Evolutionary conservation across 1,140 invertebrate genomes (phyloP).

Genomic region (honey bee (Apis mellifera)): DNA sequence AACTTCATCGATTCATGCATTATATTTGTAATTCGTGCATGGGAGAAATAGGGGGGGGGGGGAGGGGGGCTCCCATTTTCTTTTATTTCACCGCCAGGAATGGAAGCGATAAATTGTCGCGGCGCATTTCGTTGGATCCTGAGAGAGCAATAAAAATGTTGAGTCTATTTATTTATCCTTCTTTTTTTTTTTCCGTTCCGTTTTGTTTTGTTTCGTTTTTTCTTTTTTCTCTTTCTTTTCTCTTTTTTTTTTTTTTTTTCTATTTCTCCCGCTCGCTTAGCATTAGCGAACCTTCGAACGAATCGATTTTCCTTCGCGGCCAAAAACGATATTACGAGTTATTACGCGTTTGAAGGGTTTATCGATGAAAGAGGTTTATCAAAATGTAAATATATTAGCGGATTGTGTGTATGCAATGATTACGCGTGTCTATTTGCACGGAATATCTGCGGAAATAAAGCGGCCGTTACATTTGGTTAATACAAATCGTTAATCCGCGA

Average conservation of each 20-base stretch:
- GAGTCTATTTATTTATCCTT: background rate
- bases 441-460: slow-evolving; percentile 46
- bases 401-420: slow-evolving; percentile 42
- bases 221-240: too few species aligned
- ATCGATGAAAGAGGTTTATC: slow-evolving; percentile 50
- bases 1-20: slow-evolving; percentile 25
- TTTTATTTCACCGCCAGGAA: slow-evolving; percentile 8
- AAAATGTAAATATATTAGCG: slow-evolving; percentile 52
- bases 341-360: slow-evolving; percentile 46
- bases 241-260: background rate
- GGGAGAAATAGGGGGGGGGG: too few species aligned
- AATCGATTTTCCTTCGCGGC: slow-evolving; percentile 21
- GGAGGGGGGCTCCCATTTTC: background rate
- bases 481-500: slow-evolving; percentile 54
- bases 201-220: too few species aligned
- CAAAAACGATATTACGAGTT: slow-evolving; percentile 33
- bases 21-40: slow-evolving; percentile 28
- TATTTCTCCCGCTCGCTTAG: background rate
- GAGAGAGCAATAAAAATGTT: slow-evolving; percentile 41
- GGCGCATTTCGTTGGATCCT: slow-evolving; percentile 23
- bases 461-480: slow-evolving; percentile 56
- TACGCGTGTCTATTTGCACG: slow-evolving; percentile 50
- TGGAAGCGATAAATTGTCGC: slow-evolving; percentile 30
- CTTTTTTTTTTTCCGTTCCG: background rate
- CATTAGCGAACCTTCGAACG: slow-evolving; percentile 2